Evolutionary conservation across 2,888 invertebrate genomes (phyloP), one percentile per base, ranked within the genome.

Genomic region (Melanostoma scalare): DNA sequence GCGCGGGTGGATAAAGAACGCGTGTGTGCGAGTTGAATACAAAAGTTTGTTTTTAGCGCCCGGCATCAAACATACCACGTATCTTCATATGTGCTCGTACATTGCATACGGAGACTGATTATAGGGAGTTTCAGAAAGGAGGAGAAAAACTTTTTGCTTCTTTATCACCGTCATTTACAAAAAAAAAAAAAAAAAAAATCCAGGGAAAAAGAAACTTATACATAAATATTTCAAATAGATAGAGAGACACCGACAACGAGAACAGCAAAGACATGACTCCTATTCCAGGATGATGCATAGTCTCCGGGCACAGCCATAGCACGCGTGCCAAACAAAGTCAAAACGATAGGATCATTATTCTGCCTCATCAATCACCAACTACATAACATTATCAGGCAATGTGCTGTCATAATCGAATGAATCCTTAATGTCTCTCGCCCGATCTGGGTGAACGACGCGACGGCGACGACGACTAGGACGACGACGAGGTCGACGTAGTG

Each of bases 291-390:
- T 78, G 78, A 78, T 82, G 78, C 68, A 82, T 78, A 69, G 61
- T 67, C 61, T 50, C 30, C 58, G 72, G 61, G 55, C 42, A 56
- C 71, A 42, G 63, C 48, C 8, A 61, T 9, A 33, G 36, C 48
- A 61, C 72, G 72, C 61, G 60, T 69, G 61, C 55, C 69, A 76
- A 58, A 71, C 58, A 84, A 79, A 79, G 84, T 67, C 67, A 67
- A 61, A 53, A 71, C 77, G 85, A 84, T 86, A 86, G 80, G 63
- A 77, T 80, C 77, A 86, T 86, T 86, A 86, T 86, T 86, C 86
- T 84, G 84, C 67, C 84, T 84, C 86, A 86, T 86, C 85, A 86
- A 84, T 86, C 85, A 86, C 85, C 77, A 85, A 86, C 85, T 79
- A 84, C 84, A 80, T 84, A 75, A 84, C 86, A 85, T 82, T 84